Base-by-base conservation (phyloP, 2,113 vertebrate species). In the Microcebus murinus region DNA sequence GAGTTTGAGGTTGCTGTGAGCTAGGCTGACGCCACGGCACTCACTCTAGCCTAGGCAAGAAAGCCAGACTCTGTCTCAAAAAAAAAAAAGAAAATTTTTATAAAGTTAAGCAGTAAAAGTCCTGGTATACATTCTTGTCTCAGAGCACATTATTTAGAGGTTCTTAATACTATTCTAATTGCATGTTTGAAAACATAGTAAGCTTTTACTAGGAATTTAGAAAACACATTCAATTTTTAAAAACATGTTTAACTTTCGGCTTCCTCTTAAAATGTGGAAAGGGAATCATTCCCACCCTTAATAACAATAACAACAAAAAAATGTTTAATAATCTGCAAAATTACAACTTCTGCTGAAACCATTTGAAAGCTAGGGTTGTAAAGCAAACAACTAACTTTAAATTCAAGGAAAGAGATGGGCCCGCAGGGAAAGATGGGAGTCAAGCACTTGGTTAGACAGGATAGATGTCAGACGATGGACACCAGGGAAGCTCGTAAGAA, bases 181-280 rank as follows among this genome's bases (percentile, higher is more conserved):
- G 36, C 36, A 61, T 68, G 3, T 25, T 31, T 45, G 61, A 55
- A 84, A 57, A 50, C 63, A 45, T 29, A 57, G 20, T 79, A 29
- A 57, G 31, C 3, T 50, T 95, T 81, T 63, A 31, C 27, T 14
- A 90, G 8, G 52, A 23, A 90, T 34, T 87, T 65, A 95, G 45
- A 12, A 90, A 92, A 81, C 3, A 48, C 1, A 52, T 31, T 79
- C 18, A 13, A 85, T 45, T 71, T 67, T 95, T 48, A 12, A 85
- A 88, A 42, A 21, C 3, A 79, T 45, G 5, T 87, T 94, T 96
- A 7, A 67, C 21, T 71, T 82, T 3, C 76, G 3, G 6, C 4
- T 95, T 80, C 45, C 39, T 71, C 39, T 90, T 92, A 94, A 92
- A 89, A 94, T 73, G 3, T 50, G 8, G 8, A 91, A 92, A 86